Evolutionary conservation across 2,888 invertebrate genomes (phyloP).

Genomic region (Omphaloscelis lunosa): DNA sequence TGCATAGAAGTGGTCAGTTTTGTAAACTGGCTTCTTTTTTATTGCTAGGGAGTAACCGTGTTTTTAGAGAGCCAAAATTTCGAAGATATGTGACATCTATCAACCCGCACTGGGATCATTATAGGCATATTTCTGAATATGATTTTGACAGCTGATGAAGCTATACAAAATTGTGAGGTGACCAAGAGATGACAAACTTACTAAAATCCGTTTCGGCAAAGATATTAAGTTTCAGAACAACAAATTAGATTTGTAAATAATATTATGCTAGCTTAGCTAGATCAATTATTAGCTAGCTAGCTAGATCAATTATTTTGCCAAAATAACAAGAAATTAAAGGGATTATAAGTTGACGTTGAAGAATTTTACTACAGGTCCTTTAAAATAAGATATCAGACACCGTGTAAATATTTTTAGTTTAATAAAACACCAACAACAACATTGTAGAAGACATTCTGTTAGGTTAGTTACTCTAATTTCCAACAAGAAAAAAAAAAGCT

Average conservation of each 20-base stretch:
- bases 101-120: too few relatives aligned
- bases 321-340: background rate
- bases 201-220: too few relatives aligned
- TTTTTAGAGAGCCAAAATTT: background rate
- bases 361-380: too few relatives aligned
- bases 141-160: background rate
- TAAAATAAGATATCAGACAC: background rate
- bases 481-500: background rate
- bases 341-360: background rate
- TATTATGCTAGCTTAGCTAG: background rate
- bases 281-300: too few relatives aligned
- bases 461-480: background rate
- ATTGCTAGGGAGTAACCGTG: background rate
- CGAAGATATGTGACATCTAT: too few relatives aligned
- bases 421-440: background rate
- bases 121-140: too few relatives aligned
- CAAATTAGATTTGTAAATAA: background rate
- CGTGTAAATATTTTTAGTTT: background rate
- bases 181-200: background rate
- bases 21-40: background rate
- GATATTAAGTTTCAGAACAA: background rate
- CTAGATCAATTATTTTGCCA: background rate
- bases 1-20: conserved; percentile 45
- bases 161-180: background rate
- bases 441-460: background rate